These are phyloP conservation scores for Omphaloscelis lunosa DNA, from an alignment of 2,888 invertebrate species.

Conservation along the genomic window DNA sequence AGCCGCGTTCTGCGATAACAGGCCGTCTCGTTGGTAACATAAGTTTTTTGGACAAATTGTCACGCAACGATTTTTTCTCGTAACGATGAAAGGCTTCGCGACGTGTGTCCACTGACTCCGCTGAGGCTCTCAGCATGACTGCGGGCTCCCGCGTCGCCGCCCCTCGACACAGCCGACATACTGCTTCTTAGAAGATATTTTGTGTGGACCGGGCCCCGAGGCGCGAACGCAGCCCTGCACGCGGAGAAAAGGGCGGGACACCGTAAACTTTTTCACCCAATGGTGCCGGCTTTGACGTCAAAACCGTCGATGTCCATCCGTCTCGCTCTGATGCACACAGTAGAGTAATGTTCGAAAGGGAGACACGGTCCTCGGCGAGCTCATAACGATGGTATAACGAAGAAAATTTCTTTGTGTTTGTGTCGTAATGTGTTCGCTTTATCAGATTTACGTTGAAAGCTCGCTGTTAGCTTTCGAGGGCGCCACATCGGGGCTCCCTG, in stretches of 20 bases:
- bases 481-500: slow-evolving; percentile 78
- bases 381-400: slow-evolving; percentile 77
- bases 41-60: slow-evolving; percentile 82
- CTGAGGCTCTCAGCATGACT: slow-evolving; percentile 90
- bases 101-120: slow-evolving; percentile 88
- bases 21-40: slow-evolving; percentile 76
- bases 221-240: slow-evolving; percentile 86
- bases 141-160: slow-evolving; percentile 90
- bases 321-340: slow-evolving; percentile 74
- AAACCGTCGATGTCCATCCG: slow-evolving; percentile 60
- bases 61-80: slow-evolving; percentile 86
- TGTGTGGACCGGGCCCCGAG: slow-evolving; percentile 77
- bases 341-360: slow-evolving; percentile 67
- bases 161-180: slow-evolving; percentile 88
- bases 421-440: slow-evolving; percentile 89
- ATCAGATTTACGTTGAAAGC: slow-evolving; percentile 91
- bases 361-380: slow-evolving; percentile 66
- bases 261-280: slow-evolving; percentile 86
- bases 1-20: slow-evolving; percentile 69
- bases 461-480: slow-evolving; percentile 88
- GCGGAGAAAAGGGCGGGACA: slow-evolving; percentile 84
- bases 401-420: slow-evolving; percentile 89
- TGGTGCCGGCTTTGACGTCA: slow-evolving; percentile 73
- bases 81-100: slow-evolving; percentile 85
- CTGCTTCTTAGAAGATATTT: slow-evolving; percentile 88